Conservation (phyloP, 2,888 invertebrate species). For the Chrysina gloriosa region DNA sequence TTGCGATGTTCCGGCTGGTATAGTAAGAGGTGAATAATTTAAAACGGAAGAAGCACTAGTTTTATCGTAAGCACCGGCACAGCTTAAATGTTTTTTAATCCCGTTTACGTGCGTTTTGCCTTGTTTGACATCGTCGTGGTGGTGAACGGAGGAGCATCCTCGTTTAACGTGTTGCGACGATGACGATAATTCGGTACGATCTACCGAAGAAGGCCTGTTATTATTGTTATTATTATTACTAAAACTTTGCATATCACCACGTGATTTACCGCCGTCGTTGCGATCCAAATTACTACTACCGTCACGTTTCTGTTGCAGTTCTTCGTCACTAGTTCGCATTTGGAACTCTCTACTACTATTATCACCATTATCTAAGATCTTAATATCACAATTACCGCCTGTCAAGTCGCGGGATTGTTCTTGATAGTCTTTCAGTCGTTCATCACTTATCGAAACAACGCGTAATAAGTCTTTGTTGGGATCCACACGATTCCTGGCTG, state of each 20-base stretch:
- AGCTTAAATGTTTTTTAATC: constrained; percentile 57
- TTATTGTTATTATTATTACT: constrained; percentile 18
- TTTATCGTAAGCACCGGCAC: constrained; percentile 52
- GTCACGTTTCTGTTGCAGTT: constrained; percentile 51
- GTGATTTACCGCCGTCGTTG: constrained; percentile 51
- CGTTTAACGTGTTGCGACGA: constrained; percentile 47
- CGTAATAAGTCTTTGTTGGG: constrained; percentile 58
- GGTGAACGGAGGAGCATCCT: constrained; percentile 50
- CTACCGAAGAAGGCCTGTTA: constrained; percentile 47
- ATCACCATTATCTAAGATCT: constrained; percentile 35
- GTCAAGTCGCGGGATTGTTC: constrained; percentile 36
- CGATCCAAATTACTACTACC: constrained; percentile 33
- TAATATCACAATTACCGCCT: constrained; percentile 13
- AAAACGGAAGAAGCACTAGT: constrained; percentile 53
- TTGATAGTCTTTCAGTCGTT: constrained; percentile 45
- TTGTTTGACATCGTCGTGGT: constrained; percentile 54
- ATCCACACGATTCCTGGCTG: constrained; percentile 50
- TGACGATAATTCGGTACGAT: constrained; percentile 51
- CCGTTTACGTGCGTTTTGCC: constrained; percentile 56
- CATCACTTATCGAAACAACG: constrained; percentile 58
- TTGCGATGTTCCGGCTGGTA: constrained; percentile 55
- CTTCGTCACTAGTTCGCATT: constrained; percentile 58
- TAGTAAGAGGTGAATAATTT: constrained; percentile 58
- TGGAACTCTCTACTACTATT: too few relatives aligned
- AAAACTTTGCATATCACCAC: constrained; percentile 27